These are phyloP conservation scores for Leuciscus waleckii DNA, from an alignment of 2,797 vertebrate genomes.

Conservation along the genomic window DNA sequence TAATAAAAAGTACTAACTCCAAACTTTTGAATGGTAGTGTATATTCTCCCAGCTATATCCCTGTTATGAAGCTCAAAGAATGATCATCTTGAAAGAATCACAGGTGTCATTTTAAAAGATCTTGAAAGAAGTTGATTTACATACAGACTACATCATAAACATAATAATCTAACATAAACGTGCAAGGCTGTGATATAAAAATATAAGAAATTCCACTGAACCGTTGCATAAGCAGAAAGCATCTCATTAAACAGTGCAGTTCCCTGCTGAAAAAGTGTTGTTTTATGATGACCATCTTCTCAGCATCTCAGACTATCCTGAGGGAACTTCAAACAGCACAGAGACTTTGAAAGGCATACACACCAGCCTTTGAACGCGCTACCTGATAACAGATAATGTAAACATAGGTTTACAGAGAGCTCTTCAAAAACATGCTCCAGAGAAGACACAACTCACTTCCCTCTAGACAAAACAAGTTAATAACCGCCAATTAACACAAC, in stretches of 20 bases:
- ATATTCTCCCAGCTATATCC: not conserved
- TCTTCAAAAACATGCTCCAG: constrained; percentile 61
- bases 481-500: constrained; percentile 55
- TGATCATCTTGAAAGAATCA: not conserved
- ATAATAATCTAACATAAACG: not conserved
- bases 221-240: constrained; percentile 20
- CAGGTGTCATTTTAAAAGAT: not conserved
- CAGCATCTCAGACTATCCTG: constrained; percentile 45
- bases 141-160: not conserved
- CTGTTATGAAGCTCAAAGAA: not conserved
- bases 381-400: constrained; percentile 71
- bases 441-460: constrained; percentile 67
- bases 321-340: constrained; percentile 50
- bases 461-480: constrained; percentile 71
- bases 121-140: not conserved
- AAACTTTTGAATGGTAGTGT: not conserved
- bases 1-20: not conserved
- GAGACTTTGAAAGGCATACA: constrained; percentile 57
- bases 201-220: not conserved
- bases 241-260: not conserved
- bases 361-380: constrained; percentile 73
- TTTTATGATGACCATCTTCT: constrained; percentile 46
- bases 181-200: not conserved
- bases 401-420: constrained; percentile 66
- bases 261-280: constrained; percentile 46